Conservation (phyloP, 92 coral and sea anemone genomes). For the Porites lobata region DNA sequence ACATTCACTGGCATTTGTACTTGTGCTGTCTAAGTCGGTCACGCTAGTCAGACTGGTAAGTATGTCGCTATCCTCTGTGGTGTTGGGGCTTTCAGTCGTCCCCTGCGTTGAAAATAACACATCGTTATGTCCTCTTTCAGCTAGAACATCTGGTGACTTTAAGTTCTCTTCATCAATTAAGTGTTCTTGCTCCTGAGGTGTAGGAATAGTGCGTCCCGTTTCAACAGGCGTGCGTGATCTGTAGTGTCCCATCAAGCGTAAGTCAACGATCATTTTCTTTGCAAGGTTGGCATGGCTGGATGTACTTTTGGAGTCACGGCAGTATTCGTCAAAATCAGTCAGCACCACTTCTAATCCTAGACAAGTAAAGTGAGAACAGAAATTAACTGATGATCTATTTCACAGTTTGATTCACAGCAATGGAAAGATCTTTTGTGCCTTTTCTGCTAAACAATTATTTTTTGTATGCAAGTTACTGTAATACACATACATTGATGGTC, state of each 20-base stretch:
- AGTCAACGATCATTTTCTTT: slow-evolving; percentile 56
- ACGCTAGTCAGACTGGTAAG: slow-evolving; percentile 61
- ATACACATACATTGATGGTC: too few relatives aligned
- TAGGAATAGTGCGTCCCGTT: neutral
- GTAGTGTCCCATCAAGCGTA: slow-evolving; percentile 1
- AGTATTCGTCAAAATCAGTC: slow-evolving; percentile 76
- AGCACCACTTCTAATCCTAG: slow-evolving; percentile 70
- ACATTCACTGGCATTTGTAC: slow-evolving; percentile 51
- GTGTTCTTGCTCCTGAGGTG: neutral
- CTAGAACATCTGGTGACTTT: neutral
- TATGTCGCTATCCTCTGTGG: slow-evolving; percentile 68
- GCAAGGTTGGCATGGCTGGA: slow-evolving; percentile 66
- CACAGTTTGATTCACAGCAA: neutral
- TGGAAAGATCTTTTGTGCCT: neutral
- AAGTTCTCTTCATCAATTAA: neutral
- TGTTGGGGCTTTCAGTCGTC: slow-evolving; percentile 12
- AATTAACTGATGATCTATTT: neutral
- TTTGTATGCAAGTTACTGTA: too few relatives aligned
- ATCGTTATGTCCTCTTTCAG: neutral
- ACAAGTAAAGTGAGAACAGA: neutral
- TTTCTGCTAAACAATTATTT: too few relatives aligned
- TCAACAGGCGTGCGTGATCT: neutral
- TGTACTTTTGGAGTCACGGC: slow-evolving; percentile 65
- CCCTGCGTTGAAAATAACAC: neutral
- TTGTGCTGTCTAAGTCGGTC: slow-evolving; percentile 62